Evolutionary conservation across 2,113 vertebrate species (phyloP), one percentile per base, ranked within the genome.

Genomic region (Forbesichthys agassizii): DNA sequence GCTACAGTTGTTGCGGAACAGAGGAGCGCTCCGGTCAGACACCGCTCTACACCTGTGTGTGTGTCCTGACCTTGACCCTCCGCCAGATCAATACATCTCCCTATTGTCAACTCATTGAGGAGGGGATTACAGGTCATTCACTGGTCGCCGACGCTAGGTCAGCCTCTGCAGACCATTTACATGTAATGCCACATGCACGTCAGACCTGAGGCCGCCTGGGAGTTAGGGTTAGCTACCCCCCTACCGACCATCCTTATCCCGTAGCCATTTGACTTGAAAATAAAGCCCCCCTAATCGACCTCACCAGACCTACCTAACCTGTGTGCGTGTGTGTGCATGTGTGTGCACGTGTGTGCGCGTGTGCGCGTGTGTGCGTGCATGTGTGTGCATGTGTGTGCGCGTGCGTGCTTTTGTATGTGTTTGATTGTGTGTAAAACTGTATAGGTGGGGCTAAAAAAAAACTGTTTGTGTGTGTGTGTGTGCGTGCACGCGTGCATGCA

Each of bases 61-160:
- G 47, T 61, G 63, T 18, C 12, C 55, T 52, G 51, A 46, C 56
- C 78, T 79, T 86, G 85, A 90, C 84, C 87, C 80, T 83, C 58
- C 63, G 60, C 74, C 79, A 77, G 83, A 93, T 92, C 90, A 86
- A 93, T 93, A 91, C 11, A 47, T 70, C 74, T 83, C 77, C 91
- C 89, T 82, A 91, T 89, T 88, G 91, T 91, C 83, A 80, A 87
- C 87, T 86, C 88, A 84, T 90, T 90, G 89, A 90, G 78, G 60
- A 80, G 81, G 79, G 78, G 84, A 91, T 90, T 90, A 89, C 42
- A 9, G 86, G 82, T 86, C 80, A 87, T 77, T 62, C 71, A 74
- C 77, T 83, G 88, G 88, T 89, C 91, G 92, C 76, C 84, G 74
- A 75, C 78, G 71, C 61, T 71, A 86, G 89, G 85, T 88, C 89